A percentile compares a stretch with the other conserved stretches of the same genome.
phyloP scores from a whole-genome alignment of 2,797 vertebrate genomes.

The Pseudochirops cupreus region DNA sequence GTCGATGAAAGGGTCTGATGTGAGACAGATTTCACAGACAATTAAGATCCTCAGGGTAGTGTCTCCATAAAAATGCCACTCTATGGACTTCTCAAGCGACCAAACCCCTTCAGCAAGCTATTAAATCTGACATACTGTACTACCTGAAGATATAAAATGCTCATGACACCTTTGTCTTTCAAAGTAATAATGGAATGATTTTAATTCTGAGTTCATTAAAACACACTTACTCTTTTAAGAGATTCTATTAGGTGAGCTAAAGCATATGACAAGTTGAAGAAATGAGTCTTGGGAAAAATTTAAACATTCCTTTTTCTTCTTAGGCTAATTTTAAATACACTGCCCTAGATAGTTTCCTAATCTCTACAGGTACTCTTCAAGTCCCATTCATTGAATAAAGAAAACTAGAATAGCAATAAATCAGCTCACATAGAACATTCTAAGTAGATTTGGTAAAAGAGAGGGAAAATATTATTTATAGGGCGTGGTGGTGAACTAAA shows the following conservation, averaged over 20 bases:
- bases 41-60: not conserved
- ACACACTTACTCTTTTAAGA: slow-evolving; percentile 66
- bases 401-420: slow-evolving; percentile 9
- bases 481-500: not conserved
- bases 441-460: slow-evolving; percentile 43
- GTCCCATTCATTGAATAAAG: slow-evolving; percentile 70
- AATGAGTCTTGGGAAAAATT: slow-evolving; percentile 63
- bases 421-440: slow-evolving; percentile 8
- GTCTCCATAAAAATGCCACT: slow-evolving; percentile 19
- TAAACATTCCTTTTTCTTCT: slow-evolving; percentile 60
- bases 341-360: slow-evolving; percentile 44
- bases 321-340: slow-evolving; percentile 63
- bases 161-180: slow-evolving; percentile 5
- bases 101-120: not conserved
- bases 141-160: slow-evolving; percentile 23
- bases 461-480: not conserved
- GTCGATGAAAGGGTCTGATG: slow-evolving; percentile 14
- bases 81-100: slow-evolving; percentile 29
- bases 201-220: slow-evolving; percentile 64
- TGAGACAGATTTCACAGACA: slow-evolving; percentile 21
- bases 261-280: slow-evolving; percentile 53
- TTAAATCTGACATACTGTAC: accelerated
- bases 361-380: slow-evolving; percentile 58
- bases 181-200: slow-evolving; percentile 22
- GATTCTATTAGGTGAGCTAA: slow-evolving; percentile 61